Percentiles rank a stretch among this genome's conserved stretches.
These are phyloP conservation scores for Dipodomys spectabilis DNA, from an alignment of 2,113 vertebrate species.

Conservation along the genomic window DNA sequence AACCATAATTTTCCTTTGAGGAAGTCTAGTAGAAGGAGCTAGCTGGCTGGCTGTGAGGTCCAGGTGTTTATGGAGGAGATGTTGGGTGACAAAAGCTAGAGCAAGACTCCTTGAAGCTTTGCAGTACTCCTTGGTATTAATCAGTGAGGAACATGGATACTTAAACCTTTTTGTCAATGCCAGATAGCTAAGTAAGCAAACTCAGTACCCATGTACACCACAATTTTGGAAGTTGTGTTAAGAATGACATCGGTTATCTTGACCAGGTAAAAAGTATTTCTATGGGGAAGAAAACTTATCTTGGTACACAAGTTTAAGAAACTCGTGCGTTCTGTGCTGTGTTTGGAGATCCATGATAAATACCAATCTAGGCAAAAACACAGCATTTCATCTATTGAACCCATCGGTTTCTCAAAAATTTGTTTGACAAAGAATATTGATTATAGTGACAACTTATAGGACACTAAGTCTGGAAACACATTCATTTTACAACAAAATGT, in stretches of 20 bases:
- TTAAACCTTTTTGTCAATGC: background rate
- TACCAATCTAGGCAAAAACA: background rate
- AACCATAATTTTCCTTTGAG: background rate
- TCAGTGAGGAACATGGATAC: background rate
- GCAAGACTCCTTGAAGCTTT: background rate
- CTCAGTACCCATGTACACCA: background rate
- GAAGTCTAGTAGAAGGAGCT: background rate
- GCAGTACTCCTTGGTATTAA: background rate
- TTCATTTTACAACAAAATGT: background rate
- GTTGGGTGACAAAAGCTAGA: background rate
- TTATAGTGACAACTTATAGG: background rate
- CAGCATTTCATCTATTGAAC: background rate
- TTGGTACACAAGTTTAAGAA: background rate
- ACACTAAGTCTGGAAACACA: background rate
- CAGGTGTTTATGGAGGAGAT: background rate
- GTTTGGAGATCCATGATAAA: background rate
- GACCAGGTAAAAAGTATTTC: background rate
- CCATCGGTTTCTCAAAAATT: background rate
- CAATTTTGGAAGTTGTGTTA: background rate
- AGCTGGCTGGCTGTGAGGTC: background rate
- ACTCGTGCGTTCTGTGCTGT: background rate
- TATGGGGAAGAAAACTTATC: background rate
- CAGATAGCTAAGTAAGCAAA: background rate
- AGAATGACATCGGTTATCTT: background rate
- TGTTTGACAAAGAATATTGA: background rate